Percentiles rank a stretch among this genome's conserved stretches.
Evolutionary conservation across 2,113 vertebrate genomes (phyloP).

Genomic region (Cathartes aura): DNA sequence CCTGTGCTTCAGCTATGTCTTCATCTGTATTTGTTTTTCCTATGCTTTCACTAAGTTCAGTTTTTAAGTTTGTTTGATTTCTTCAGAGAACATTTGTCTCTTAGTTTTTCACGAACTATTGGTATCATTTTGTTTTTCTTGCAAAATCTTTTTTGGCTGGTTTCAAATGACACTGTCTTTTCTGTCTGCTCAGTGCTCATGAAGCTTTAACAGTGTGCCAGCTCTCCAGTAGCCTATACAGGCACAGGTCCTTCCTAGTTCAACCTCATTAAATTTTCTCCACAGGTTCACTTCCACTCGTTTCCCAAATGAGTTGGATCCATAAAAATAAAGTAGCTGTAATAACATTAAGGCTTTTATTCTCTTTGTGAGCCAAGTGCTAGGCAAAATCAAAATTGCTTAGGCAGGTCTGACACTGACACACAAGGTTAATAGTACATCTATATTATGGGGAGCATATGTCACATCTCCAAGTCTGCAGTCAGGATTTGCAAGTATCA

Average conservation of each 20-base stretch:
- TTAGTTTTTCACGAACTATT: background rate
- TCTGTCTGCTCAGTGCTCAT: background rate
- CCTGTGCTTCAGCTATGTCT: background rate
- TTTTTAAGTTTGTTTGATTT: slow-evolving; percentile 17
- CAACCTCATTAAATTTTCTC: slow-evolving; percentile 8
- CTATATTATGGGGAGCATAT: background rate
- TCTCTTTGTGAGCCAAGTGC: background rate
- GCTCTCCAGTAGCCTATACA: background rate
- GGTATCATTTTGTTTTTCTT: background rate
- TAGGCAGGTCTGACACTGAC: background rate
- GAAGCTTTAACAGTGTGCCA: background rate
- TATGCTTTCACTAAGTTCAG: background rate
- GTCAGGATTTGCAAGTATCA: background rate
- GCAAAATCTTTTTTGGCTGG: background rate
- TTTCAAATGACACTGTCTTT: background rate
- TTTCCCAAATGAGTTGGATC: background rate
- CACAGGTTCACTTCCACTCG: background rate
- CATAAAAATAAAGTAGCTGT: background rate
- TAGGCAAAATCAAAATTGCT: background rate
- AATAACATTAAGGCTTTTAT: background rate
- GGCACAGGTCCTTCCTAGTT: background rate
- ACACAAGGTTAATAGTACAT: background rate
- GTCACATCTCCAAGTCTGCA: background rate
- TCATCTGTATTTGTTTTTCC: background rate
- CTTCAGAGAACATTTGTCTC: background rate